phyloP scores from a whole-genome alignment of 2,113 vertebrate species.

The Bostrychus sinensis region DNA sequence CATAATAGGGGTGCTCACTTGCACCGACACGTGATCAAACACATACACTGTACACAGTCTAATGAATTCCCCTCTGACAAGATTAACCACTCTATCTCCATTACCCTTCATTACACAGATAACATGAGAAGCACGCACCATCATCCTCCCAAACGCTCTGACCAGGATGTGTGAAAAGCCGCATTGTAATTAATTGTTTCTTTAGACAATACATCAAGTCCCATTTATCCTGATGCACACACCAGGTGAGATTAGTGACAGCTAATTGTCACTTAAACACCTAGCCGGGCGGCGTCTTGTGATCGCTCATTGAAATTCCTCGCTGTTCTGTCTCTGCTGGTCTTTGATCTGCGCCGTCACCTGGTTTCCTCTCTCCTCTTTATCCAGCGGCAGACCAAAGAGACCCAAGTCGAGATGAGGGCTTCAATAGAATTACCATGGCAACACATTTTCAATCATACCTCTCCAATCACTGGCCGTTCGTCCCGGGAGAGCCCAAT shows the following conservation, averaged over 20 bases:
- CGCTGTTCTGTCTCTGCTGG: neutral
- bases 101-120: conserved; percentile 60
- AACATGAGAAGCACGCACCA: conserved; percentile 22
- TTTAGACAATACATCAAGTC: conserved; percentile 36
- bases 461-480: conserved; percentile 43
- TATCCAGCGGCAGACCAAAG: conserved; percentile 35
- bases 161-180: conserved; percentile 28
- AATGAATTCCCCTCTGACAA: conserved; percentile 30
- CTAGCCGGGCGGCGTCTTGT: neutral
- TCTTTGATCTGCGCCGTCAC: conserved; percentile 55
- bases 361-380: conserved; percentile 28
- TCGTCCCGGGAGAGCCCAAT: conserved; percentile 24
- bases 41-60: conserved; percentile 2
- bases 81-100: conserved; percentile 53
- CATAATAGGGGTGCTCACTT: neutral
- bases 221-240: conserved; percentile 23
- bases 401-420: conserved; percentile 39
- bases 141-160: conserved; percentile 16
- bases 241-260: conserved; percentile 23
- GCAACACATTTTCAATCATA: conserved; percentile 67
- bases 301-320: conserved; percentile 48
- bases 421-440: conserved; percentile 68
- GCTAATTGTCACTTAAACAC: conserved; percentile 31
- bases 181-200: conserved; percentile 41
- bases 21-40: neutral